Base-by-base conservation (phyloP, 2,113 vertebrate species). In the Anarrhichthys ocellatus region DNA sequence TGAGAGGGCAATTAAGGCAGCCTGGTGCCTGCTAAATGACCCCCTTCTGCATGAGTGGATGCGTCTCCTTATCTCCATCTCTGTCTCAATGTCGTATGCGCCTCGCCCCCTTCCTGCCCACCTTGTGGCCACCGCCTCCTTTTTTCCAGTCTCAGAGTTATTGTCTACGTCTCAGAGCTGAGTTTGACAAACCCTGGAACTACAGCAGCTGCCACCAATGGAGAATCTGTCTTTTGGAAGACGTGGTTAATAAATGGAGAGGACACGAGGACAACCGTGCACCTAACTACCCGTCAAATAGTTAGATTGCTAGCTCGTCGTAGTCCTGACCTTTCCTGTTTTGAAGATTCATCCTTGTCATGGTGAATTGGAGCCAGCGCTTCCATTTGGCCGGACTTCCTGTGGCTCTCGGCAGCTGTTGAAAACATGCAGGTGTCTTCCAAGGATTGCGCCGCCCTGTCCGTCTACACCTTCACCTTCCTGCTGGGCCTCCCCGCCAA, bases 401-500 rank as follows among this genome's bases (percentile, higher is more conserved):
- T 7, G 2, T 40, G 22, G 54, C 36, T 63, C 61, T 61, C 18
- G 6, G 17, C 34, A 1, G n/a, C 2, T 1, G 24, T 44, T 63
- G 62, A 79, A 78, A 63, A 73, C n/a, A 91, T 92, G 92, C 65
- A 34, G 1, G 22, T 90, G 73, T 2, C 48, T 0, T 36, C 24
- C 14, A 32, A 40, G 14, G 90, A 93, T 24, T 92, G 7, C 1
- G 2, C 95, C 0, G 93, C 91, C 1, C 67, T 96, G 42, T 7
- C 27, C 0, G 63, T 96, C 76, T 95, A 95, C 88, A 83, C 63
- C 65, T 84, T 95, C 84, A 96, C 96, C 74, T 95, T 96, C 42
- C 72, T 96, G 32, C 81, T 96, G 14, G 96, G 95, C 22, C 91
- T 96, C 10, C 96, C 96, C 0, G 85, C 94, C 86, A 96, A 96